A percentile compares a stretch with the other conserved stretches of the same genome.
These are phyloP conservation scores for Limnephilus marmoratus DNA, from an alignment of 2,888 invertebrate genomes.

Conservation along the genomic window DNA sequence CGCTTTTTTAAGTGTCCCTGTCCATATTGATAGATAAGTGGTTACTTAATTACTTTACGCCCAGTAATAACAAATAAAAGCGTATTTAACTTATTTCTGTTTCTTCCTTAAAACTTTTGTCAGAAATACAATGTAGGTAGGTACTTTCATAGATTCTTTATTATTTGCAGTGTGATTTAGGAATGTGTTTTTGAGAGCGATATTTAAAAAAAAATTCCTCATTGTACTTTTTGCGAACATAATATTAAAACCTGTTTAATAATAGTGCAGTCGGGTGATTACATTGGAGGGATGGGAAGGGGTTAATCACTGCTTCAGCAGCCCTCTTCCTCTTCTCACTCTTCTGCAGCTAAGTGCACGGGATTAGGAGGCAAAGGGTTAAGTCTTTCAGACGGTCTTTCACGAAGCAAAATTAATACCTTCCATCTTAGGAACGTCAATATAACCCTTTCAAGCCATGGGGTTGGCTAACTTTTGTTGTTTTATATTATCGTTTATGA, in stretches of 20 bases:
- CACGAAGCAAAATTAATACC: constrained; percentile 44
- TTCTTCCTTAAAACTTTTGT: too few relatives aligned
- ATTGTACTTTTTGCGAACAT: background rate
- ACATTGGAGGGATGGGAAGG: background rate
- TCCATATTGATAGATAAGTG: too few relatives aligned
- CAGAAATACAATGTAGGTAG: too few relatives aligned
- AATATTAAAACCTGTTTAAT: background rate
- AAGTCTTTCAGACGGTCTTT: constrained; percentile 60
- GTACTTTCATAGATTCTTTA: too few relatives aligned
- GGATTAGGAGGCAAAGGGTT: constrained; percentile 58
- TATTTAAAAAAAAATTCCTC: background rate
- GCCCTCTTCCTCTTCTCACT: constrained; percentile 43
- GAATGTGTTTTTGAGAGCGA: background rate
- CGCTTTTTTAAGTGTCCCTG: too few relatives aligned
- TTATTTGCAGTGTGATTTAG: too few relatives aligned
- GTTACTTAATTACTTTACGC: too few relatives aligned
- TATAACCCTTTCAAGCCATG: background rate
- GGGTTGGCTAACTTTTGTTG: background rate
- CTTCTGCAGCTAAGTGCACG: constrained; percentile 56
- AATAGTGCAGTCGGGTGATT: background rate
- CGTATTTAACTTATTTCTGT: too few relatives aligned
- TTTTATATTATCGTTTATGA: background rate
- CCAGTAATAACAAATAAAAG: too few relatives aligned
- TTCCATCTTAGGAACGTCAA: constrained; percentile 5
- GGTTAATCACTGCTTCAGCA: constrained; percentile 6